Percentiles rank a stretch among this genome's conserved stretches.
Evolutionary conservation across 2,888 invertebrate genomes (phyloP).

Genomic region (Leptura quadrifasciata): DNA sequence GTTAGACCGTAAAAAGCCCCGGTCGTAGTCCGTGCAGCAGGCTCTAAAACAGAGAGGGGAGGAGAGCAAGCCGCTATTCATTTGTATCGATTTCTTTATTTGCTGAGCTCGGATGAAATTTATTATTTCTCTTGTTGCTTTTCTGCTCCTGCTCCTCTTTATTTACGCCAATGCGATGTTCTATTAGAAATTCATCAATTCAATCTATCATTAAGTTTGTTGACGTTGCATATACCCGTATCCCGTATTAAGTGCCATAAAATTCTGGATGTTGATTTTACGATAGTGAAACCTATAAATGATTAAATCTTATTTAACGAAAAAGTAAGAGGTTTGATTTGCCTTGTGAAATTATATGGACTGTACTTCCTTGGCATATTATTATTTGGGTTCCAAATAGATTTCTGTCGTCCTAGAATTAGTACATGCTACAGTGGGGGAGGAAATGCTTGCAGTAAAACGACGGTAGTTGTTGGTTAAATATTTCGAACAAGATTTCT

Average conservation of each 20-base stretch:
- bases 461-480: no score
- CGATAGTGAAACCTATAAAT: background rate
- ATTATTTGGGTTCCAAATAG: no score
- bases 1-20: slow-evolving; percentile 22
- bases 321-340: background rate
- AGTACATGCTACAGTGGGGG: no score
- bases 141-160: slow-evolving; percentile 16
- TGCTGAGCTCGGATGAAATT: slow-evolving; percentile 66
- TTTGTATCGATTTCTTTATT: slow-evolving; percentile 69
- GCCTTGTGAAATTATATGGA: no score
- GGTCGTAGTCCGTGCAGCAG: background rate
- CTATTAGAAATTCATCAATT: background rate
- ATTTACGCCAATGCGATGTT: background rate
- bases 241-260: background rate
- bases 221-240: background rate
- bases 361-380: no score
- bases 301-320: background rate
- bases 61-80: slow-evolving; percentile 56
- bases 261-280: slow-evolving; percentile 1
- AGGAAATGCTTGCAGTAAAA: no score
- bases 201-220: background rate
- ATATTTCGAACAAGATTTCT: no score
- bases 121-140: slow-evolving; percentile 64
- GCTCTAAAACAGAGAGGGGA: slow-evolving; percentile 6
- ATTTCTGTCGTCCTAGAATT: no score